Conservation (phyloP, 2,113 vertebrate species). For the Myrmecophaga tridactyla region DNA sequence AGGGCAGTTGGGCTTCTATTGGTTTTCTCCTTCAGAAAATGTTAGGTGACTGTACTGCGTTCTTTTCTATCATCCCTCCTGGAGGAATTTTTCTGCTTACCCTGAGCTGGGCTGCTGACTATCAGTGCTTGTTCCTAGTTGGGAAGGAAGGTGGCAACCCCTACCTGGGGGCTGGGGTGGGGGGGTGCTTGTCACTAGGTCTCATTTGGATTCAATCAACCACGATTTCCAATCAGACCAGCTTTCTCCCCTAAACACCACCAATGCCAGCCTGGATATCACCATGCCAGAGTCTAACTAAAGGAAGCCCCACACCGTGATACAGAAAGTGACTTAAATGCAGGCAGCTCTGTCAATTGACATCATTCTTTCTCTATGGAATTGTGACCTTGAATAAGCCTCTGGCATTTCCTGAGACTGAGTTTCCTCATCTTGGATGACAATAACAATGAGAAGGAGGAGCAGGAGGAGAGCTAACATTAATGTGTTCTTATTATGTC, state of each 20-base stretch:
- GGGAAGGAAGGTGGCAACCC: background rate
- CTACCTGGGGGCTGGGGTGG: too few species aligned
- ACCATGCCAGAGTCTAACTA: background rate
- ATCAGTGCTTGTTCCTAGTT: background rate
- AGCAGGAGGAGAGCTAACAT: background rate
- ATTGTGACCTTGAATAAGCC: background rate
- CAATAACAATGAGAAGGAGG: background rate
- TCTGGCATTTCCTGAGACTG: background rate
- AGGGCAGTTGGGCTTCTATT: conserved; percentile 27
- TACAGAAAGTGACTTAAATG: background rate
- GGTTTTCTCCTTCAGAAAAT: conserved; percentile 9
- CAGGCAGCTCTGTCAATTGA: background rate
- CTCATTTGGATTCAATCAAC: background rate
- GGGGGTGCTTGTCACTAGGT: too few species aligned
- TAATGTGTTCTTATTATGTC: background rate
- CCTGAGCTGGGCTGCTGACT: background rate
- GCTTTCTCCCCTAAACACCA: background rate
- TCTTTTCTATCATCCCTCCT: conserved; percentile 3
- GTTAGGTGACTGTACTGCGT: background rate
- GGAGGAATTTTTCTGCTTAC: background rate
- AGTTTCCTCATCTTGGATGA: background rate
- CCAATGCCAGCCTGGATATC: background rate
- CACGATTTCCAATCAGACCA: background rate
- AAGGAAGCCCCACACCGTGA: background rate
- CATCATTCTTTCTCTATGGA: background rate